Percentiles rank a stretch among this genome's conserved stretches.
Evolutionary conservation across 2,113 vertebrate species (phyloP).

Genomic region (Cyrtonyx montezumae): DNA sequence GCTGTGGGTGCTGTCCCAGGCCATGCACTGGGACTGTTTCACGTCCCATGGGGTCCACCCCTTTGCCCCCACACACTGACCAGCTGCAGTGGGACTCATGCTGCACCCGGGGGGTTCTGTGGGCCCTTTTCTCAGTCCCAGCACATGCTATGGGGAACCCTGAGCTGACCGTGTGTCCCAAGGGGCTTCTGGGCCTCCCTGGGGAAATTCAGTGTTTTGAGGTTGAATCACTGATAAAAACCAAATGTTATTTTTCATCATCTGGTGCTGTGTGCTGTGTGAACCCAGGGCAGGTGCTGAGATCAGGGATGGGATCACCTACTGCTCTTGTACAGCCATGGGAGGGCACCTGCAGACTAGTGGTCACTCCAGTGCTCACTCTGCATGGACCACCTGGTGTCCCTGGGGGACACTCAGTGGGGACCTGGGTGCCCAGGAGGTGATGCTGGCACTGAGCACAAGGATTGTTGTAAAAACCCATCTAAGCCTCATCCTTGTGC

Average conservation of each 20-base stretch:
- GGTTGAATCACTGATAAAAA: background rate
- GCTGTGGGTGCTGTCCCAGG: background rate
- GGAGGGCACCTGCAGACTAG: background rate
- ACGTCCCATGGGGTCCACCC: too few species aligned
- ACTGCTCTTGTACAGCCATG: background rate
- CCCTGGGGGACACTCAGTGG: rapidly evolving
- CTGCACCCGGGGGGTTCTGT: background rate
- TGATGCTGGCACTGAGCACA: background rate
- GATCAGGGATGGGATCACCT: background rate
- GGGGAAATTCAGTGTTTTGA: background rate
- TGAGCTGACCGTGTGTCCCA: background rate
- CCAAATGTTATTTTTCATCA: background rate
- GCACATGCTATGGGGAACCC: rapidly evolving
- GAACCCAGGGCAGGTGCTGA: background rate
- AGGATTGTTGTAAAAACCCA: background rate
- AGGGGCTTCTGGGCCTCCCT: background rate
- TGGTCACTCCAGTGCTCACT: rapidly evolving
- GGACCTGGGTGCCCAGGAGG: rapidly evolving
- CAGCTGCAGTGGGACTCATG: background rate
- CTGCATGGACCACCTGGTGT: rapidly evolving
- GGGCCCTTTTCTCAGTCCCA: background rate
- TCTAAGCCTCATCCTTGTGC: background rate
- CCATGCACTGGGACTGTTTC: too few species aligned
- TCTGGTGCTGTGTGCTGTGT: background rate
- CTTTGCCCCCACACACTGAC: background rate